A percentile compares a stretch with the other conserved stretches of the same genome.
Evolutionary conservation across 2,113 vertebrate species (phyloP).

Genomic region (Capra hircus): DNA sequence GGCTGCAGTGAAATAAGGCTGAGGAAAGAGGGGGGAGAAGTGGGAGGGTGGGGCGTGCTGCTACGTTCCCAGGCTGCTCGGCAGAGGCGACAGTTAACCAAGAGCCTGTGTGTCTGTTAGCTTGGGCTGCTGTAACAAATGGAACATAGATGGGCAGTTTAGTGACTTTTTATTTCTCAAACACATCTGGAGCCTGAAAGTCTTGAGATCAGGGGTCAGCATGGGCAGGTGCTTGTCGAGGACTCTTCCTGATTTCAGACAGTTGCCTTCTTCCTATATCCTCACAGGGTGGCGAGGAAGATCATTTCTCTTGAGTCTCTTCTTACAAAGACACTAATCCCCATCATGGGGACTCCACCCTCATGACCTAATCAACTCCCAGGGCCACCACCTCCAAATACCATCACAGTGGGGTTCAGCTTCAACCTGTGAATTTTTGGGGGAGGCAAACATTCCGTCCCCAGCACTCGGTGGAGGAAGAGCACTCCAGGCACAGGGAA

Average conservation of each 20-base stretch:
- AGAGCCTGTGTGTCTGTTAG: neutral
- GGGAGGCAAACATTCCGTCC: neutral
- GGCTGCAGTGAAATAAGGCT: neutral
- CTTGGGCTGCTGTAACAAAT: neutral
- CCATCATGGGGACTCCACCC: neutral
- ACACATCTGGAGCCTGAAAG: neutral
- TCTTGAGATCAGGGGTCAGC: neutral
- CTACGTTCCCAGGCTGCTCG: neutral
- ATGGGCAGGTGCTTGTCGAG: neutral
- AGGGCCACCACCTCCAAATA: neutral
- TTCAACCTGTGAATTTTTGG: neutral
- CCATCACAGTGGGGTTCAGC: neutral
- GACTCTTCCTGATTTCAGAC: too few relatives aligned
- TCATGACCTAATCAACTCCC: neutral
- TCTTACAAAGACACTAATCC: neutral
- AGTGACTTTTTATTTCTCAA: neutral
- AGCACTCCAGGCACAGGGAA: neutral
- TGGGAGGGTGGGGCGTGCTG: accelerated
- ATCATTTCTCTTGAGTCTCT: neutral
- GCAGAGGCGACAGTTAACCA: neutral
- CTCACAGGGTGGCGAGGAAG: neutral
- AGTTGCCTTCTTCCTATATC: neutral
- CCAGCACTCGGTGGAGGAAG: neutral
- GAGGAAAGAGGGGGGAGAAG: neutral
- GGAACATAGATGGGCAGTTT: neutral